Percentiles rank a stretch among this genome's conserved stretches.
Evolutionary conservation across 1,140 invertebrate genomes (phyloP).

Genomic region (Anastrepha obliqua): DNA sequence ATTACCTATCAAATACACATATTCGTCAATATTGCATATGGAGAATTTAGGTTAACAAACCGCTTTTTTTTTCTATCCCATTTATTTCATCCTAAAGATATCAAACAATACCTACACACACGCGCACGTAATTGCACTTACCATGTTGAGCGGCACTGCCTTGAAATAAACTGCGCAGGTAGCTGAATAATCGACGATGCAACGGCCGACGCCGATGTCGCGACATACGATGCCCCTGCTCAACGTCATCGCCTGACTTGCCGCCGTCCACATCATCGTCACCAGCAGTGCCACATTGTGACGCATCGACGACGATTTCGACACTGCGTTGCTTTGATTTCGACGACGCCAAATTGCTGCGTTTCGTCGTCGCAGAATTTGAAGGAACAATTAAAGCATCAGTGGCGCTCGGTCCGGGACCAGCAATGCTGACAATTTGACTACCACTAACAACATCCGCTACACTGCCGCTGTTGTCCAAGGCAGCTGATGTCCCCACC

Average conservation of each 20-base stretch:
- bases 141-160: conserved; percentile 69
- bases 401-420: conserved; percentile 65
- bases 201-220: conserved; percentile 69
- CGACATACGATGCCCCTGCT: conserved; percentile 68
- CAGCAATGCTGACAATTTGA: conserved; percentile 62
- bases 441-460: conserved; percentile 11
- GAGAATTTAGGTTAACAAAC: no score
- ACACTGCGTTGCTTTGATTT: conserved; percentile 69
- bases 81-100: no score
- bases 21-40: no score
- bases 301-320: conserved; percentile 72
- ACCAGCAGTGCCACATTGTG: conserved; percentile 61
- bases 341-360: conserved; percentile 55
- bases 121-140: conserved; percentile 60
- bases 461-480: conserved; percentile 22
- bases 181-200: conserved; percentile 68
- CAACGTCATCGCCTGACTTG: conserved; percentile 62
- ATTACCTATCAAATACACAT: no score
- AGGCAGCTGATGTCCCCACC: conserved; percentile 33
- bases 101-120: conserved; percentile 32
- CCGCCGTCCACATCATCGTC: conserved; percentile 62
- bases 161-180: conserved; percentile 70
- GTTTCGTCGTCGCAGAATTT: conserved; percentile 51
- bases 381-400: conserved; percentile 67
- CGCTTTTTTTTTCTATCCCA: no score